phyloP scores from a whole-genome alignment of 2,888 invertebrate genomes.

The Amphipoea lucens region DNA sequence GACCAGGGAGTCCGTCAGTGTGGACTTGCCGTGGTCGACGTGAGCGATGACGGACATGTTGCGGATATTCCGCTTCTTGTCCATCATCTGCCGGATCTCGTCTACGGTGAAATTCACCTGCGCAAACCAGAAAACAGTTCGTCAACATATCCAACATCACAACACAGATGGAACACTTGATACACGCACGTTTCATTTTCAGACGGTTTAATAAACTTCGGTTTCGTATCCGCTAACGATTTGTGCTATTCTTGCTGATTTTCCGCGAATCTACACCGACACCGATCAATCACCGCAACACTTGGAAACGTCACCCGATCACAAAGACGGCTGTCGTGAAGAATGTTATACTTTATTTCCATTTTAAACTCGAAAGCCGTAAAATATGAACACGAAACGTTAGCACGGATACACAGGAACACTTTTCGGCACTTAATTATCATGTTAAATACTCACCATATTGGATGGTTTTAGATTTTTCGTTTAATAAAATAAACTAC shows the following conservation, averaged over 20 bases:
- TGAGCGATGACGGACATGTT: conserved; percentile 99
- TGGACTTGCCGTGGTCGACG: conserved; percentile 99
- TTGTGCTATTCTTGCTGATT: conserved; percentile 28
- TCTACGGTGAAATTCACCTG: conserved; percentile 99
- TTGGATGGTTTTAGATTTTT: conserved; percentile 96
- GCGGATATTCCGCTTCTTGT: conserved; percentile 99
- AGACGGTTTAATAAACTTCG: conserved; percentile 23
- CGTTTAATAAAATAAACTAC: conserved; percentile 92
- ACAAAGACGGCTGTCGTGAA: conserved; percentile 81
- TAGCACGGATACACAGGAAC: conserved; percentile 74
- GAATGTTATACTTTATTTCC: conserved; percentile 69
- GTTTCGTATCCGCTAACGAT: conserved; percentile 4
- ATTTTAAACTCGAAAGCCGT: conserved; percentile 69
- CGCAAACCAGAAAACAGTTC: conserved; percentile 81
- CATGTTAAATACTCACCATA: conserved; percentile 92
- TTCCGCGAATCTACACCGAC: conserved; percentile 63
- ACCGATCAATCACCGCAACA: conserved; percentile 77
- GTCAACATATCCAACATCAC: conserved; percentile 79
- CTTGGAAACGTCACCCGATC: conserved; percentile 87
- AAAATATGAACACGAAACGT: conserved; percentile 80
- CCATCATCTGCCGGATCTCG: conserved; percentile 99
- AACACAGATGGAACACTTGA: conserved; percentile 80
- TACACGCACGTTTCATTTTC: conserved; percentile 82
- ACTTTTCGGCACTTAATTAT: conserved; percentile 78
- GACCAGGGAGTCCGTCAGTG: conserved; percentile 99